Evolutionary conservation across 2,888 invertebrate genomes (phyloP).

Genomic region (Branchellion lobata): DNA sequence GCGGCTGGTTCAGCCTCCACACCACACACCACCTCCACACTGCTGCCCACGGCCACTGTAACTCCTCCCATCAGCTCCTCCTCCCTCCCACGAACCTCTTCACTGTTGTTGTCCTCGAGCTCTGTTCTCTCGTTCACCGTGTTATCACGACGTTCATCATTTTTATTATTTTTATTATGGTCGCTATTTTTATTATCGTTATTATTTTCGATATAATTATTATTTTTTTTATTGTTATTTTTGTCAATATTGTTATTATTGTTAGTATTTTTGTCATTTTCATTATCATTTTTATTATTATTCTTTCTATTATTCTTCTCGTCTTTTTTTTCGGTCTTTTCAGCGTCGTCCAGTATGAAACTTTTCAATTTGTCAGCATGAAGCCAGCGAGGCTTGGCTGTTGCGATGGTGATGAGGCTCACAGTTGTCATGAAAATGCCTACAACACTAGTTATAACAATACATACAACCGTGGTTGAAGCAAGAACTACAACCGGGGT

Average conservation of each 20-base stretch:
- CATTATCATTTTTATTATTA: neutral
- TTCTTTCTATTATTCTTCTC: neutral
- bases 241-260: neutral
- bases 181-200: too few species aligned
- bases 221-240: neutral
- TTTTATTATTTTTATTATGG: too few species aligned
- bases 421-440: too few species aligned
- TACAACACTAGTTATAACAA: too few species aligned
- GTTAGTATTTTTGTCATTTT: neutral
- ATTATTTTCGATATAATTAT: neutral
- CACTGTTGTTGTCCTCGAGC: too few species aligned
- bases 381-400: neutral
- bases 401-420: too few species aligned
- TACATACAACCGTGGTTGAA: too few species aligned
- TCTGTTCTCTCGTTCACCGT: too few species aligned
- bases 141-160: too few species aligned
- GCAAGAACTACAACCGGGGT: too few species aligned
- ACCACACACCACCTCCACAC: constrained; percentile 18
- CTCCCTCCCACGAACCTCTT: too few species aligned
- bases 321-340: neutral
- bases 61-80: constrained; percentile 21
- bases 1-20: constrained; percentile 17
- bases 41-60: neutral
- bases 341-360: neutral
- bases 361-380: neutral